Conservation (phyloP, 1,140 invertebrate genomes). For the Sarcophaga bullata region DNA sequence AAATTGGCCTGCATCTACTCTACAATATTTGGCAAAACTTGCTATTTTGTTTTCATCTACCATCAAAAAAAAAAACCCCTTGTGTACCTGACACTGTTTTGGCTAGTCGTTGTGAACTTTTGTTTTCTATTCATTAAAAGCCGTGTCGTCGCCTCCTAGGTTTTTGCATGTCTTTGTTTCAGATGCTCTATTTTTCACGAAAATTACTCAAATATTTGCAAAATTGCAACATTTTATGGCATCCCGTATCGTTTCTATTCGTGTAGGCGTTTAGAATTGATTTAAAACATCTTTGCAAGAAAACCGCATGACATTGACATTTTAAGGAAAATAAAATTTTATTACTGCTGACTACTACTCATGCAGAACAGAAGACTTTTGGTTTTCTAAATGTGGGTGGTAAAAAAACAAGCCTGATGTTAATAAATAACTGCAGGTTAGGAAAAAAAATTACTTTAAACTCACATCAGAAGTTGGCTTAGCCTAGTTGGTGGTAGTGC, state of each 20-base stretch:
- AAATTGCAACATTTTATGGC: not conserved
- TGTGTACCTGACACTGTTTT: not conserved
- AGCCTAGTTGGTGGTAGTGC: too few species aligned
- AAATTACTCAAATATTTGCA: slow-evolving; percentile 5
- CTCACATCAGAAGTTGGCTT: too few species aligned
- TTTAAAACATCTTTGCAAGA: not conserved
- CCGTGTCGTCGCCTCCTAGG: not conserved
- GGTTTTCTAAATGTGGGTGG: too few species aligned
- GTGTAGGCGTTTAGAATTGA: slow-evolving; percentile 1
- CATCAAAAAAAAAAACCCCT: not conserved
- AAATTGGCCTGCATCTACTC: not conserved
- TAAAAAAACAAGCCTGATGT: too few species aligned
- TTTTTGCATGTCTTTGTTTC: not conserved
- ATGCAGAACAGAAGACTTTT: too few species aligned
- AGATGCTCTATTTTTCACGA: not conserved
- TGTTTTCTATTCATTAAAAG: not conserved
- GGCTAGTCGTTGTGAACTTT: not conserved
- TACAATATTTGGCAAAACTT: too few species aligned
- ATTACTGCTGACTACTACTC: too few species aligned
- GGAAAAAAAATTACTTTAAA: too few species aligned
- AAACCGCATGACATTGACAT: not conserved
- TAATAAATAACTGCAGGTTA: too few species aligned
- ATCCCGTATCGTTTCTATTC: too few species aligned
- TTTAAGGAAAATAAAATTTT: too few species aligned
- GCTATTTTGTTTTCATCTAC: not conserved